Evolutionary conservation across 2,113 vertebrate species (phyloP).

Genomic region (Syngnathus floridae): DNA sequence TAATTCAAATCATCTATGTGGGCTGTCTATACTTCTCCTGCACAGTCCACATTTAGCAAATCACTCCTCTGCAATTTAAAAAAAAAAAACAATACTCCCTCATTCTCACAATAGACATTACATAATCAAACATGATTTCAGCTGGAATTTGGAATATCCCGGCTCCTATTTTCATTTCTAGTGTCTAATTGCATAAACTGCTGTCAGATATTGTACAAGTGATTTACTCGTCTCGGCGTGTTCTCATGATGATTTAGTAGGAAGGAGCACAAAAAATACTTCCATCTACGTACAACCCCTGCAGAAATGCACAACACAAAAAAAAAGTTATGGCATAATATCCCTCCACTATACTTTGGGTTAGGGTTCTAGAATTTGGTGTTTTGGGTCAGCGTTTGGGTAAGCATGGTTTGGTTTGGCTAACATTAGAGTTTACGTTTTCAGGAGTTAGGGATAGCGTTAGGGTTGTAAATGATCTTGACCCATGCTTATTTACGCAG

Average conservation of each 20-base stretch:
- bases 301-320: not conserved
- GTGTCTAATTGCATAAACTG: slow-evolving; percentile 21
- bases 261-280: not conserved
- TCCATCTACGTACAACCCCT: not conserved
- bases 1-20: slow-evolving; percentile 29
- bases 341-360: not conserved
- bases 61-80: slow-evolving; percentile 23
- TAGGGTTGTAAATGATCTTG: not conserved
- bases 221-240: slow-evolving; percentile 20
- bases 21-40: slow-evolving; percentile 16
- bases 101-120: slow-evolving; percentile 11
- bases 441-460: not conserved
- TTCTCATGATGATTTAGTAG: slow-evolving; percentile 5
- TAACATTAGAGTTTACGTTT: no score
- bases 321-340: not conserved
- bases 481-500: no score
- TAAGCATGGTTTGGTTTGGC: not conserved
- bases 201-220: slow-evolving; percentile 31
- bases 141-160: slow-evolving; percentile 9
- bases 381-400: not conserved
- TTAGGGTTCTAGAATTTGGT: not conserved
- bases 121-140: slow-evolving; percentile 10
- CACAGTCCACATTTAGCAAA: slow-evolving; percentile 21
- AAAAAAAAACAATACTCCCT: slow-evolving; percentile 23
- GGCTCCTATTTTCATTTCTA: slow-evolving; percentile 13